Evolutionary conservation across 2,888 invertebrate genomes (phyloP).

Genomic region (Amiota communis): DNA sequence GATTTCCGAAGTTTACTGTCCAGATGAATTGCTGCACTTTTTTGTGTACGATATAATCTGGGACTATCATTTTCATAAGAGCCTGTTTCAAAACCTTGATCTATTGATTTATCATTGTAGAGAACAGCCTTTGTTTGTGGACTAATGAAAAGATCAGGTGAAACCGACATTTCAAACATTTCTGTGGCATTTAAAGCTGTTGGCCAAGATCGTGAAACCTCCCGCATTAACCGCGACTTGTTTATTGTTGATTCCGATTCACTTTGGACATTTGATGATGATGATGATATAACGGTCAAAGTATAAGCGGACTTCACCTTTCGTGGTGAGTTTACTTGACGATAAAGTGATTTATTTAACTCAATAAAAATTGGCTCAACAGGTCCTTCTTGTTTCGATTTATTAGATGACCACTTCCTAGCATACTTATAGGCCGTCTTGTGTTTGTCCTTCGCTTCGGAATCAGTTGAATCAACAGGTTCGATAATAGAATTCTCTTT

Average conservation of each 20-base stretch:
- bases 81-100: constrained; percentile 70
- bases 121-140: constrained; percentile 17
- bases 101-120: constrained; percentile 57
- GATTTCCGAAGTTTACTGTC: no score
- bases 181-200: constrained; percentile 24
- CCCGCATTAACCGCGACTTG: constrained; percentile 33
- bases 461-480: constrained; percentile 60
- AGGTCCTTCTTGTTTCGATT: not conserved
- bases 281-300: constrained; percentile 63
- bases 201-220: constrained; percentile 42
- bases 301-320: constrained; percentile 68
- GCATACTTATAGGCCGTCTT: not conserved
- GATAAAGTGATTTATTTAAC: constrained; percentile 56
- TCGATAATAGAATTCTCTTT: constrained; percentile 64
- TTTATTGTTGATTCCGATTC: constrained; percentile 54
- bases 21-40: no score
- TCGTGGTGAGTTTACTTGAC: constrained; percentile 61
- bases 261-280: constrained; percentile 62
- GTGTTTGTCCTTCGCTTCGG: constrained; percentile 60
- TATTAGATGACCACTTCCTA: constrained; percentile 43
- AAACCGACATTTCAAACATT: constrained; percentile 19
- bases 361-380: constrained; percentile 49
- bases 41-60: no score
- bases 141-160: constrained; percentile 15
- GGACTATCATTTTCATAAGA: constrained; percentile 67